Conservation (phyloP, 2,113 vertebrate species). For the Carassius auratus region DNA sequence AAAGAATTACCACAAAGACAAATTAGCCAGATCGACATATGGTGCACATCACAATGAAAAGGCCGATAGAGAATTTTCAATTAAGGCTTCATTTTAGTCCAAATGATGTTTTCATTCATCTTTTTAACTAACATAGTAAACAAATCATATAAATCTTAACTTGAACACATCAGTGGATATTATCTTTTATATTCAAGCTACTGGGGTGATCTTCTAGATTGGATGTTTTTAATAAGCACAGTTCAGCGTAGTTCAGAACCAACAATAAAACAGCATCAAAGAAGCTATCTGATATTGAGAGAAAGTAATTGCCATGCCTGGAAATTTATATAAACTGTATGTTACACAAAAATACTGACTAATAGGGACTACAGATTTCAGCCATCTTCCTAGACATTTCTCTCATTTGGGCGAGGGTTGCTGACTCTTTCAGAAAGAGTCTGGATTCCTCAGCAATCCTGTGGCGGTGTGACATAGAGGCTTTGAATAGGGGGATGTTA, state of each 20-base stretch:
- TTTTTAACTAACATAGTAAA: not conserved
- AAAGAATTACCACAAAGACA: not conserved
- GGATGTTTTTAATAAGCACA: constrained; percentile 2
- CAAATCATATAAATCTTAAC: not conserved
- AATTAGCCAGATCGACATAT: not conserved
- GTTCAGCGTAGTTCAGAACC: constrained; percentile 10
- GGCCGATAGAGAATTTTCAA: not conserved
- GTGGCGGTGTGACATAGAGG: constrained; percentile 63
- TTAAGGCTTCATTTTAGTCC: not conserved
- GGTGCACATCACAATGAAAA: not conserved
- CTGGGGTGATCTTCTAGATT: not conserved
- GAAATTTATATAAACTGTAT: not conserved
- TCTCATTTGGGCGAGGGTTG: constrained; percentile 7
- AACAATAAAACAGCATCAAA: constrained; percentile 25
- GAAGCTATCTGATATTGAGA: not conserved
- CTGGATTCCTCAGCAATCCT: constrained; percentile 67
- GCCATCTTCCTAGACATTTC: not conserved
- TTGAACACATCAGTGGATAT: not conserved
- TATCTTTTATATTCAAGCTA: not conserved
- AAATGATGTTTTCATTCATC: not conserved
- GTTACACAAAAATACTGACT: not conserved
- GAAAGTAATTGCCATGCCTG: not conserved
- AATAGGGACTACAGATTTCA: not conserved
- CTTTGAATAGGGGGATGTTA: constrained; percentile 69
- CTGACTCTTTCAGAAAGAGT: constrained; percentile 56